Evolutionary conservation across 2,797 vertebrate genomes (phyloP).

Genomic region (Aulostomus chinensis): DNA sequence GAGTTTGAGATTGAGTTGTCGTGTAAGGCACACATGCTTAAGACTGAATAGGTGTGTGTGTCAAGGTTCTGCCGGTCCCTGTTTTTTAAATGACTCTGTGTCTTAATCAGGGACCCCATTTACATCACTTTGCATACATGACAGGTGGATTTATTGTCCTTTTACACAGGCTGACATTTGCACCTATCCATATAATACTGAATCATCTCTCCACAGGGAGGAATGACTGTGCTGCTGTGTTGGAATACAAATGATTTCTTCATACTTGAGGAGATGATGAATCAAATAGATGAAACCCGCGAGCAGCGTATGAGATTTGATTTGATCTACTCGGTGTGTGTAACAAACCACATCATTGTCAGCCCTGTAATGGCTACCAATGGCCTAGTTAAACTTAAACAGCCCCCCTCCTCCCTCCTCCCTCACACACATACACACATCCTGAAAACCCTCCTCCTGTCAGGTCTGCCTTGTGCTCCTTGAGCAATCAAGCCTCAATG

Average conservation of each 20-base stretch:
- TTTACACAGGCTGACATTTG: constrained; percentile 76
- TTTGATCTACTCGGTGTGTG: constrained; percentile 70
- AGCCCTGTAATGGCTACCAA: constrained; percentile 65
- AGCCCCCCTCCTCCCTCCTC: constrained; percentile 55
- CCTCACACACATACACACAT: constrained; percentile 32
- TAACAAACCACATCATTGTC: constrained; percentile 74
- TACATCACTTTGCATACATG: constrained; percentile 85
- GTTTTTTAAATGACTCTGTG: constrained; percentile 80
- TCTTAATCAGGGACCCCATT: constrained; percentile 83
- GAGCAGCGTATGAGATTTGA: constrained; percentile 76
- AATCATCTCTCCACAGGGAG: constrained; percentile 73
- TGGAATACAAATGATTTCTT: constrained; percentile 75
- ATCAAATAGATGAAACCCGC: constrained; percentile 72
- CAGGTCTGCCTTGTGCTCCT: constrained; percentile 74
- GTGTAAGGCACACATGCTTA: constrained; percentile 8
- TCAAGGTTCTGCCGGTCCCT: constrained; percentile 71
- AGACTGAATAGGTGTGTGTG: constrained; percentile 47
- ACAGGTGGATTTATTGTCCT: constrained; percentile 82
- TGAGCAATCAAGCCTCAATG: constrained; percentile 80
- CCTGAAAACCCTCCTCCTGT: constrained; percentile 67
- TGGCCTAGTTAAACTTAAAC: constrained; percentile 82
- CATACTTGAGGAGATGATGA: constrained; percentile 70
- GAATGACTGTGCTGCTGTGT: constrained; percentile 41
- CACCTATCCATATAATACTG: constrained; percentile 78
- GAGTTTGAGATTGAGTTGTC: constrained; percentile 11